Evolutionary conservation across 2,797 vertebrate species (phyloP), one percentile per base, ranked within the genome.

Genomic region (Chloroceryle inda): DNA sequence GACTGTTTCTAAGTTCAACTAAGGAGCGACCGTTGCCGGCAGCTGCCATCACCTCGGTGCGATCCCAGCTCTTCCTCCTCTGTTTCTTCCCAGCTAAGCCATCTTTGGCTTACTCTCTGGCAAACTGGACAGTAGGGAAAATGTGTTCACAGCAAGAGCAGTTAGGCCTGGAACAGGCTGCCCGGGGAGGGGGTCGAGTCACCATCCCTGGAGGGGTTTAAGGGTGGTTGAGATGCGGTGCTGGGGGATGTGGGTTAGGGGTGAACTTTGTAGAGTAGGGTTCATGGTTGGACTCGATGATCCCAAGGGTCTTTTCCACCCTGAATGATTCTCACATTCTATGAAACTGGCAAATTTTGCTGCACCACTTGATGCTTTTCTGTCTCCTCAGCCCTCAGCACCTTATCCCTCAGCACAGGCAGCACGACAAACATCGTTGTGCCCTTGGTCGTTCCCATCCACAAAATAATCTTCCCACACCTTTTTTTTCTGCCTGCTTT

Each of bases 1-100:
- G 92, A 93, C 90, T 93, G 68, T 77, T 93, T 44, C 26, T 52
- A 63, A 94, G 85, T 95, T 95, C 92, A 93, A 1, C 7, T 5
- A 45, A 80, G 53, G 90, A 93, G 76, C 1, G 1, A 67, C 68
- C 0, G 4, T 71, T 91, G 76, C 56, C 93, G 75, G 67, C 49
- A 75, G 64, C 94, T 90, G 84, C 95, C 80, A 9, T 90, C 88
- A 44, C 63, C 86, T 95, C 69, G 20, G 37, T 42, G 80, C 0
- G 0, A 53, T 92, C 74, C 55, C 77, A 75, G 73, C 26, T 4
- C 29, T 50, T 64, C 52, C 58, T 75, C 68, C 73, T 23, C 47
- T 4, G 1, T 53, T 82, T 82, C 42, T 69, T 29, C 38, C 27
- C 53, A 68, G 56, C 66, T 69, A 50, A 89, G 24, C 18, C 19